Conservation (phyloP, 1,140 invertebrate genomes). For the Saxidomus purpurata region DNA sequence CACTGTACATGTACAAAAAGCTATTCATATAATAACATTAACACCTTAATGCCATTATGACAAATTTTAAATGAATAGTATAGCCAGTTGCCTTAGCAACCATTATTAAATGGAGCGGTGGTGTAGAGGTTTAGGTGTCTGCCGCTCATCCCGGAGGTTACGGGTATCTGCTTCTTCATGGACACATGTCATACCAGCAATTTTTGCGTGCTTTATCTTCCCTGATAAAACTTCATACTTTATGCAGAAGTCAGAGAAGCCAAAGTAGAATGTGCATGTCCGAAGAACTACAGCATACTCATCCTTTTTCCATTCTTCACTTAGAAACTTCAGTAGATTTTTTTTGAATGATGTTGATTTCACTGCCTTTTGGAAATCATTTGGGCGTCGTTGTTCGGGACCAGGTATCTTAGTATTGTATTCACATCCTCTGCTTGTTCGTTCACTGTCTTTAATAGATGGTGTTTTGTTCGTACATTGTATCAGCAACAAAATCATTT, state of each 20-base stretch:
- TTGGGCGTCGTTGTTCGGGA: constrained; percentile 4
- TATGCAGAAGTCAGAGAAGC: background rate
- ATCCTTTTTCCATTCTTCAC: constrained; percentile 16
- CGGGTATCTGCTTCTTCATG: constrained; percentile 59
- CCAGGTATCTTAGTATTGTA: background rate
- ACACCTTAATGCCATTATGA: too few species aligned
- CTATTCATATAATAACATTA: too few species aligned
- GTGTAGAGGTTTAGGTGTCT: too few species aligned
- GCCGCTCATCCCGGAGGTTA: too few species aligned
- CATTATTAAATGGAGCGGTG: too few species aligned
- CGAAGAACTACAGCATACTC: background rate
- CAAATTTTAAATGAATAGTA: too few species aligned
- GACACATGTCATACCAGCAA: constrained; percentile 1
- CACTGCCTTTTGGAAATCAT: constrained; percentile 39
- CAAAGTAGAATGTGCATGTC: constrained; percentile 27
- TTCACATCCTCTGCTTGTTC: background rate
- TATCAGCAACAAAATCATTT: constrained; percentile 38
- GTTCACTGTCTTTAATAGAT: constrained; percentile 55
- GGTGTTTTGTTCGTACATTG: constrained; percentile 29
- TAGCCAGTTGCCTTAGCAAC: too few species aligned
- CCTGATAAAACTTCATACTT: background rate
- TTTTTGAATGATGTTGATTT: constrained; percentile 46
- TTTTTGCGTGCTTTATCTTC: background rate
- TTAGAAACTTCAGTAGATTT: constrained; percentile 32
- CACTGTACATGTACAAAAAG: too few species aligned